Percentiles rank a stretch among this genome's conserved stretches.
Evolutionary conservation across 2,888 invertebrate species (phyloP).

Genomic region (Chrysolina haemoptera): DNA sequence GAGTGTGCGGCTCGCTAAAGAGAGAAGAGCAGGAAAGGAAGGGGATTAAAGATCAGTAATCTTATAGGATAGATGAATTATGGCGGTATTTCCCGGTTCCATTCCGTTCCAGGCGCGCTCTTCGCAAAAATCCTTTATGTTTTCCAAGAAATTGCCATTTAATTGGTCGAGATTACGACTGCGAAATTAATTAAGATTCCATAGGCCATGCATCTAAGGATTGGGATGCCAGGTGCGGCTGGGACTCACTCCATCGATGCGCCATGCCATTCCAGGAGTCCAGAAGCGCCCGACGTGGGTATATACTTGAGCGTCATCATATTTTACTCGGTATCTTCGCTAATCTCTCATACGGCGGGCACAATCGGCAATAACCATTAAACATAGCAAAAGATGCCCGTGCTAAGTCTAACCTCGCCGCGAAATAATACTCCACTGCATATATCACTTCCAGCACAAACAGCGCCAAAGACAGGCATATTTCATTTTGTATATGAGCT

Average conservation of each 20-base stretch:
- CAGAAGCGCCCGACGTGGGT: conserved; percentile 41
- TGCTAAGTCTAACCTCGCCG: conserved; percentile 64
- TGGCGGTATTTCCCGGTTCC: conserved; percentile 72
- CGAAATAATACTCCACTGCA: conserved; percentile 65
- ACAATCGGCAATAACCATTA: conserved; percentile 68
- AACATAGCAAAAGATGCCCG: conserved; percentile 66
- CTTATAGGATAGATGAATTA: conserved; percentile 81
- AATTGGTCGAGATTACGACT: conserved; percentile 69
- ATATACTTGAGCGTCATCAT: conserved; percentile 61
- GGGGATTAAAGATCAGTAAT: conserved; percentile 85
- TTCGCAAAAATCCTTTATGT: conserved; percentile 70
- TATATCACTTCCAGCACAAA: conserved; percentile 62
- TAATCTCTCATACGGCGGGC: conserved; percentile 65
- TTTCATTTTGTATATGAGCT: conserved; percentile 67
- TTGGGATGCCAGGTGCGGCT: conserved; percentile 64
- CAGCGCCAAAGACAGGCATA: conserved; percentile 66
- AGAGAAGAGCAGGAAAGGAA: conserved; percentile 73
- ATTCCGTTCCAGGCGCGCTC: conserved; percentile 62
- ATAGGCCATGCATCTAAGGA: conserved; percentile 69
- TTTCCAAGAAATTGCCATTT: conserved; percentile 70
- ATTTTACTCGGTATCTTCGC: conserved; percentile 61
- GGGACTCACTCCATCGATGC: conserved; percentile 42
- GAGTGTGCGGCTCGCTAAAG: conserved; percentile 68
- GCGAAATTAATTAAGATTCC: conserved; percentile 71
- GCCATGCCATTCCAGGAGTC: conserved; percentile 35